Evolutionary conservation across 2,113 vertebrate genomes (phyloP).

Genomic region (Microtus richardsoni): DNA sequence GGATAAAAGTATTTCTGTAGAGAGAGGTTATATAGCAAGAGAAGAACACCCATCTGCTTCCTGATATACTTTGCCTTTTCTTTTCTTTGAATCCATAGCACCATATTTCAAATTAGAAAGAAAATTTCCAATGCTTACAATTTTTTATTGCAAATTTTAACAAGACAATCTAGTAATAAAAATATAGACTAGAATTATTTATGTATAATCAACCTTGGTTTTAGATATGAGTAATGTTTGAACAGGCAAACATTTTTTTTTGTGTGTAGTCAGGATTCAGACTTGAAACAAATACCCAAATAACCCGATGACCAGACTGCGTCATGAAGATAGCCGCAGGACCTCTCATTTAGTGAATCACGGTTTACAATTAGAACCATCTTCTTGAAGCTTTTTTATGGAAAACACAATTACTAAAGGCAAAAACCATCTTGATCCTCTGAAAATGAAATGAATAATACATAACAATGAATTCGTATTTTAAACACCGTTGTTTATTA

Average conservation of each 20-base stretch:
- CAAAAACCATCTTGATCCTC: neutral
- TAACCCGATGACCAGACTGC: neutral
- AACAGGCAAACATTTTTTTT: neutral
- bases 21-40: neutral
- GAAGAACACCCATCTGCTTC: neutral
- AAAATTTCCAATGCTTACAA: neutral
- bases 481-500: constrained; percentile 7
- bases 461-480: neutral
- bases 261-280: neutral
- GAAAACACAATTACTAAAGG: neutral
- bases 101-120: neutral
- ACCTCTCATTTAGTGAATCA: neutral
- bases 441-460: constrained; percentile 23
- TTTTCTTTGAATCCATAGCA: neutral
- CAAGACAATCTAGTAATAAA: neutral
- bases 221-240: constrained; percentile 3
- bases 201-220: neutral
- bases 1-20: neutral
- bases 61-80: neutral
- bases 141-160: neutral
- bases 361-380: neutral
- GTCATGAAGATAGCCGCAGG: neutral
- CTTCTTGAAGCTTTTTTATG: neutral
- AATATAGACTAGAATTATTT: neutral
- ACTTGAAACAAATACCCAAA: neutral